These are phyloP conservation scores for Elmis aenea DNA, from an alignment of 2,888 invertebrate genomes.

Conservation along the genomic window DNA sequence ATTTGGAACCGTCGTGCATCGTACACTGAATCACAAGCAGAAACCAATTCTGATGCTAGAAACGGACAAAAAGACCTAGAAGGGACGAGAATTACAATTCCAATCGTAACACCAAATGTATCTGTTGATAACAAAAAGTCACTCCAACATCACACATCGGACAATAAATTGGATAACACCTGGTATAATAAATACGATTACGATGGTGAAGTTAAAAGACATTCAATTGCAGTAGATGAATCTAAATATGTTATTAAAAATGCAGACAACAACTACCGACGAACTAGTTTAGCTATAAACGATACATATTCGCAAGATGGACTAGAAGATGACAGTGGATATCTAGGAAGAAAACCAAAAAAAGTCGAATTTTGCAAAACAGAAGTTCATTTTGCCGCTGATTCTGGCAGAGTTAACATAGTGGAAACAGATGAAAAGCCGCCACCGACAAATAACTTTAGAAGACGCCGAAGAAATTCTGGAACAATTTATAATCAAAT, in stretches of 20 bases:
- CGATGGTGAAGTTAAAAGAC: conserved; percentile 42
- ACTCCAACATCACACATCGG: conserved; percentile 5
- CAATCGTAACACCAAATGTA: conserved; percentile 34
- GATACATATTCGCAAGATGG: conserved; percentile 10
- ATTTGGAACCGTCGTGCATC: conserved; percentile 20
- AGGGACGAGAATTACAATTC: conserved; percentile 42
- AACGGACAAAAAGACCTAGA: conserved; percentile 30
- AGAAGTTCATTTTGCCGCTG: conserved; percentile 81
- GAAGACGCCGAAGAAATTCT: conserved; percentile 60
- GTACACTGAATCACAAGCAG: conserved; percentile 2
- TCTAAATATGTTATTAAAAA: conserved; percentile 48
- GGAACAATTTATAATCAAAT: conserved; percentile 40
- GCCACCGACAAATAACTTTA: conserved; percentile 75
- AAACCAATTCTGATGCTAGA: conserved; percentile 1
- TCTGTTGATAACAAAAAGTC: conserved; percentile 8
- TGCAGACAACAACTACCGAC: conserved; percentile 31
- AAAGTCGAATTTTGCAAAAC: conserved; percentile 85
- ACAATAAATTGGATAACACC: conserved; percentile 1
- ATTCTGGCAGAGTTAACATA: conserved; percentile 79
- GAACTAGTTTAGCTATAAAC: conserved; percentile 36
- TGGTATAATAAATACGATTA: conserved; percentile 11
- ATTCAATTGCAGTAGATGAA: conserved; percentile 57
- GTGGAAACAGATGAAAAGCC: conserved; percentile 86
- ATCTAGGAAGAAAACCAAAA: conserved; percentile 53
- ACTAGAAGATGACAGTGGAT: conserved; percentile 42